phyloP scores from a whole-genome alignment of 2,113 vertebrate species.

The Misgurnus anguillicaudatus region DNA sequence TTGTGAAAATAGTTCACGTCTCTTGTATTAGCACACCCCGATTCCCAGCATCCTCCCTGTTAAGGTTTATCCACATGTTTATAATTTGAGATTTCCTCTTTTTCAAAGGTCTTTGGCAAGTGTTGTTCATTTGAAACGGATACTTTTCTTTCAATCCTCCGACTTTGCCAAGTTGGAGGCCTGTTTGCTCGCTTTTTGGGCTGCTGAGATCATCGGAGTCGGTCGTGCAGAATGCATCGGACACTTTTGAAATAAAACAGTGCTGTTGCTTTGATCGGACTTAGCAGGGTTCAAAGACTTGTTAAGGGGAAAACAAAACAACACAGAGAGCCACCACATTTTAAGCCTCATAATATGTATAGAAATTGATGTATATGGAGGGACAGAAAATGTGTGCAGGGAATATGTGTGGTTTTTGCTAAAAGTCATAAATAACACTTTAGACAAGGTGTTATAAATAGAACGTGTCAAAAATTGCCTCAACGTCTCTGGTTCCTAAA shows the following conservation, averaged over 20 bases:
- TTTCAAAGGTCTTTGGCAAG: constrained; percentile 69
- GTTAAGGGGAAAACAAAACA: constrained; percentile 65
- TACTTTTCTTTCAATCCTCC: constrained; percentile 70
- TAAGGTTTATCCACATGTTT: constrained; percentile 69
- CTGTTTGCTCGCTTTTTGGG: constrained; percentile 50
- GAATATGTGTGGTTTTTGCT: constrained; percentile 56
- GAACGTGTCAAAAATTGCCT: constrained; percentile 81
- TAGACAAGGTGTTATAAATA: constrained; percentile 90
- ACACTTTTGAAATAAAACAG: constrained; percentile 70
- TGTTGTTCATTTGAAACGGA: constrained; percentile 76
- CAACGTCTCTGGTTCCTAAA: constrained; percentile 77
- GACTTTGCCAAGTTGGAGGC: constrained; percentile 67
- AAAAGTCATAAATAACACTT: constrained; percentile 70
- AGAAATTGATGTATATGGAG: constrained; percentile 57
- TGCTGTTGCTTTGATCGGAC: constrained; percentile 66
- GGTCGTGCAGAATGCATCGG: constrained; percentile 46
- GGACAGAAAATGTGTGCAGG: too few species aligned
- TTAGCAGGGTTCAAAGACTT: constrained; percentile 70
- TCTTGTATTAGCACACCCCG: constrained; percentile 60
- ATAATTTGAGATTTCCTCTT: constrained; percentile 70
- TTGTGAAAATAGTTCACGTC: constrained; percentile 63
- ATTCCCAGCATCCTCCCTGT: constrained; percentile 62
- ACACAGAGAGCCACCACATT: constrained; percentile 50
- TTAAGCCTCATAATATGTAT: constrained; percentile 63
- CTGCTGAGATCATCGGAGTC: constrained; percentile 37